A percentile compares a stretch with the other conserved stretches of the same genome.
Conservation (phyloP, 2,888 invertebrate species). For the Bugulina stolonifera region DNA sequence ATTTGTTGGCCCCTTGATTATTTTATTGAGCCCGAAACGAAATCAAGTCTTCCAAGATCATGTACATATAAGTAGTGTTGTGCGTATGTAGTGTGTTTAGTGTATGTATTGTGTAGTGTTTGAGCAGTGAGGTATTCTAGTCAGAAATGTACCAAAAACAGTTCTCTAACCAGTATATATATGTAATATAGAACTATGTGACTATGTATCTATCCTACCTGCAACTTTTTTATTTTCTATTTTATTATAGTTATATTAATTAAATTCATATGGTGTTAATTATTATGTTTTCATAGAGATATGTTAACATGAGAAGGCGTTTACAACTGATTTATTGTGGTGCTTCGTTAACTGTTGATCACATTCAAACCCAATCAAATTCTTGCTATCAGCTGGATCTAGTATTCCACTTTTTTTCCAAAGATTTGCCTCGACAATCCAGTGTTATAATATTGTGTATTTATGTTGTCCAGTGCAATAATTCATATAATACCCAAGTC, state of each 20-base stretch:
- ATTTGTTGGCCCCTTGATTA: neutral
- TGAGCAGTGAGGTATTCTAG: neutral
- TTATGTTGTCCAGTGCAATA: neutral
- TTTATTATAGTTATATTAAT: neutral
- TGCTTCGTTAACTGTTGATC: neutral
- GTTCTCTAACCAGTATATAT: neutral
- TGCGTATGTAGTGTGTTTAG: constrained; percentile 6
- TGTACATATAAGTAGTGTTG: constrained; percentile 3
- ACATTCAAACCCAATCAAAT: neutral
- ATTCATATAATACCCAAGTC: neutral
- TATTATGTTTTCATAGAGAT: no score
- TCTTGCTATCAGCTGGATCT: constrained; percentile 9
- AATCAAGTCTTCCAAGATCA: constrained; percentile 19
- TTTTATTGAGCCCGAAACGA: neutral
- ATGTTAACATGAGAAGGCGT: no score
- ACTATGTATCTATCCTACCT: neutral
- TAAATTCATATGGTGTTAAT: neutral
- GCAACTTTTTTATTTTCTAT: neutral
- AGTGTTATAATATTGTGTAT: neutral
- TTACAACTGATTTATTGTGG: no score
- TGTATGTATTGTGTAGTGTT: neutral
- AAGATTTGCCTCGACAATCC: constrained; percentile 22
- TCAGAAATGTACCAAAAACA: neutral
- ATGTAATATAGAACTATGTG: neutral
- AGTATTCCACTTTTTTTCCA: constrained; percentile 27